Base-by-base conservation (phyloP, 2,113 vertebrate species). In the Tautogolabrus adspersus region DNA sequence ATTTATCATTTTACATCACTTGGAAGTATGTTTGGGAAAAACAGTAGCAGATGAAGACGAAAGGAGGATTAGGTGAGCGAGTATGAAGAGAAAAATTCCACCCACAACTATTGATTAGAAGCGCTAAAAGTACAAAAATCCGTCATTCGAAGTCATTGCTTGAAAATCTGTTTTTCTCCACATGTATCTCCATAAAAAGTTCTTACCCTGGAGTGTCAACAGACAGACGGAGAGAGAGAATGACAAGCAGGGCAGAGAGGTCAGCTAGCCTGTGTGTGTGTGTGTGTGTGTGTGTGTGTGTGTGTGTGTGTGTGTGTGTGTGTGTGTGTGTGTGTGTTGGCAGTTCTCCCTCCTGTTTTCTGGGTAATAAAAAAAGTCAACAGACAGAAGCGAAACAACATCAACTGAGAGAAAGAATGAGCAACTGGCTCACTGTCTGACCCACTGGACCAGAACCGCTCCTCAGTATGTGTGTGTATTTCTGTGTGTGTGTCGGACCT, bases 351-450 rank as follows among this genome's bases (percentile, higher is more conserved):
- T 72, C 65, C 62, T 79, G 83, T 90, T 86, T 88, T 89, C 87
- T 90, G 54, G 64, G 21, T 75, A 72, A 87, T 88, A 78, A 90
- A 91, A 75, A 65, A 71, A 82, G 65, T 82, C 80, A 88, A 88
- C 83, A 88, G 82, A 77, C 83, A 76, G 77, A 87, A 84, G 68
- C 59, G 15, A 83, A 82, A 81, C 66, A 61, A 67, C 85, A 85
- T 72, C 75, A 57, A 65, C 66, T 49, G 60, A 83, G 75, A 75
- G 58, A 79, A 79, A 77, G 75, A 83, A 69, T 40, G 68, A 84
- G 52, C 58, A 54, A 83, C 70, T 60, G 49, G 77, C 77, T 88
- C n/a, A 16, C 64, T 44, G 77, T 83, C 66, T 84, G 87, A 83
- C 82, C 87, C 59, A 81, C 74, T 85, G 88, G 86, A 88, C 82